Evolutionary conservation across 2,888 invertebrate species (phyloP).

Genomic region (Bombylius discolor): DNA sequence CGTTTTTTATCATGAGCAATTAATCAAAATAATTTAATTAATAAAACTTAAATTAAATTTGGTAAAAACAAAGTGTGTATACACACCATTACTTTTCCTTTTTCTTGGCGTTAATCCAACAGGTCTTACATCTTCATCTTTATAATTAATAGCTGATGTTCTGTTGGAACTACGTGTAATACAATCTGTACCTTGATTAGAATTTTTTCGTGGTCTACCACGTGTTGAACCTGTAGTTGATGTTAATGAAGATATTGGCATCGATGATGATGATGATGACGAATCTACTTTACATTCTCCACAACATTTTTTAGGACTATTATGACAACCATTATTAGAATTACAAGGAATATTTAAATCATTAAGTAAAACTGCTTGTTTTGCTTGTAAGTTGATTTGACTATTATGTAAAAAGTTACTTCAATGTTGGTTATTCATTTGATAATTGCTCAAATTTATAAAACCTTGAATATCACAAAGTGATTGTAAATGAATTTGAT

Average conservation of each 20-base stretch:
- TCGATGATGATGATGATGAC: no score
- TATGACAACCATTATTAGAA: no score
- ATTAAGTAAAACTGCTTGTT: constrained; percentile 11
- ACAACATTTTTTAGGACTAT: not conserved
- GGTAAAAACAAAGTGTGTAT: not conserved
- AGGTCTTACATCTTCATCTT: not conserved
- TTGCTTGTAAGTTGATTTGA: constrained; percentile 16
- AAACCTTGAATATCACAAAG: constrained; percentile 11
- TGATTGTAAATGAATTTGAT: constrained; percentile 6
- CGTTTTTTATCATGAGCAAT: no score
- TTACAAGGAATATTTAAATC: not conserved
- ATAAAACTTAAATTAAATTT: not conserved
- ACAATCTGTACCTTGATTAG: constrained; percentile 1
- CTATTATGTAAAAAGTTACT: constrained; percentile 15
- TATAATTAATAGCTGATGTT: constrained; percentile 1
- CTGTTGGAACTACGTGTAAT: constrained; percentile 7
- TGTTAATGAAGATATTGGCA: not conserved
- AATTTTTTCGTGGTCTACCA: not conserved
- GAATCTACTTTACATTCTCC: not conserved
- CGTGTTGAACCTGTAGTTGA: not conserved
- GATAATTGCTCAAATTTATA: constrained; percentile 14
- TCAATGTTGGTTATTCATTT: constrained; percentile 14
- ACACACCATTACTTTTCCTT: constrained; percentile 1
- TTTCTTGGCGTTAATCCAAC: constrained; percentile 2
- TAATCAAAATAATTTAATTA: no score